Percentiles rank a stretch among this genome's conserved stretches.
phyloP scores from a whole-genome alignment of 2,888 invertebrate species.

The Drosophila sordidula region DNA sequence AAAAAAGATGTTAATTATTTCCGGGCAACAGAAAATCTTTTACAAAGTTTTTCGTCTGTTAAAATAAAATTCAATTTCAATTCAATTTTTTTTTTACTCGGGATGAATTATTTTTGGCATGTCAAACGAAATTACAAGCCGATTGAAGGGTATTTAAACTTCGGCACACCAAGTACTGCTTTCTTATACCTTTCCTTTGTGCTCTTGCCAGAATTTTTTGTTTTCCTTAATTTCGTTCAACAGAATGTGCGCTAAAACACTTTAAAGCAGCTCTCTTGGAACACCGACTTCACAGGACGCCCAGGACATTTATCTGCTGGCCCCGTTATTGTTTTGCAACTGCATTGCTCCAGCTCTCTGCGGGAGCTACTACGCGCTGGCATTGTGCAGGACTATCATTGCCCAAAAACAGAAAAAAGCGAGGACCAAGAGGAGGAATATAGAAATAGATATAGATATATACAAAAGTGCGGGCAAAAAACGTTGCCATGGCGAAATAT shows the following conservation, averaged over 20 bases:
- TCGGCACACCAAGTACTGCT: not conserved
- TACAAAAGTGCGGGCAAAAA: slow-evolving; percentile 20
- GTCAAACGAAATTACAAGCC: not conserved
- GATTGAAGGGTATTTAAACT: not conserved
- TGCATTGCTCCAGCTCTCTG: slow-evolving; percentile 11
- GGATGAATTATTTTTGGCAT: not conserved
- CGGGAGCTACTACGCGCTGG: not conserved
- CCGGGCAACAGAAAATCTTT: too few relatives aligned
- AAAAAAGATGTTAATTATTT: too few relatives aligned
- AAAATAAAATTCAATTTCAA: too few relatives aligned
- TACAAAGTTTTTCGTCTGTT: too few relatives aligned
- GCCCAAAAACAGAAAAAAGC: slow-evolving; percentile 1
- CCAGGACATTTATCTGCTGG: slow-evolving; percentile 37
- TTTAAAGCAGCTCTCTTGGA: slow-evolving; percentile 13
- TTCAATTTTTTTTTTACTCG: too few relatives aligned
- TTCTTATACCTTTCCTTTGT: not conserved
- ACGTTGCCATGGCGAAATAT: slow-evolving; percentile 51
- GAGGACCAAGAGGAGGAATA: slow-evolving; percentile 1
- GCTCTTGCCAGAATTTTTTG: not conserved
- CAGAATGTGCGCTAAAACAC: not conserved
- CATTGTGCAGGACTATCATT: slow-evolving; percentile 16
- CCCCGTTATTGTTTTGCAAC: slow-evolving; percentile 20
- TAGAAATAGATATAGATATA: slow-evolving; percentile 31
- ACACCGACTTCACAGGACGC: slow-evolving; percentile 10
- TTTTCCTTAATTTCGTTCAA: not conserved